Evolutionary conservation across 2,113 vertebrate species (phyloP), one percentile per base, ranked within the genome.

Genomic region (Ageneiosus marmoratus): DNA sequence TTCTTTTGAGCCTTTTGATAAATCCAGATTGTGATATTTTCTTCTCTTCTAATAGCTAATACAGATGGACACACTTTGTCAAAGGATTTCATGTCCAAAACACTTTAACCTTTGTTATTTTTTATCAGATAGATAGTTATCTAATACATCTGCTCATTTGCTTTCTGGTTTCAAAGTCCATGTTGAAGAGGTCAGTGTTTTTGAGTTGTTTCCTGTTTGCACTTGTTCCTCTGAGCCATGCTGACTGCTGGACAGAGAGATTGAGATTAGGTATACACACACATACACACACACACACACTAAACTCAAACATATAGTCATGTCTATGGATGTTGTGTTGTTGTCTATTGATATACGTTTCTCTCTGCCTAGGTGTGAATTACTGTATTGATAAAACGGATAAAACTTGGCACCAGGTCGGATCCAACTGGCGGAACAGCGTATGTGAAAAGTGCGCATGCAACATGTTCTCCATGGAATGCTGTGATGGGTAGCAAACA

Each of bases 361-460:
- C 73, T 34, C 4, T 24, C 29, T 55, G 27, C 11, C 20, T 7
- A 55, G 50, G 27, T 51, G 15, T 24, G 7, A 34, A 20, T 53
- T 11, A 55, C 0, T 76, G 46, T 24, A 76, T 76, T 13, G 48
- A 76, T 55, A 12, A 12, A 32, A 76, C 73, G 0, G 73, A 76
- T 22, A 55, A 32, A 53, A 75, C 48, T 7, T 4, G 10, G 29
- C 74, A 56, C 74, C 18, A 0, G 50, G 12, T 76, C 0, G 73
- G 50, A 22, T 76, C 50, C 73, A 53, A 11, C 29, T 55, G 50
- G 50, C 55, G 27, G 29, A 76, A 76, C 32, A 74, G 24, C 46
- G 3, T 51, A 9, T 74, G 72, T 4, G 13, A 74, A 51, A 74
- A 74, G 72, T 74, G 72, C 72, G 22, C 20, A 37, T 75, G 74